These are phyloP conservation scores for Holothuria leucospilota DNA, from an alignment of 53 echinoderm and acorn worm species.

Conservation along the genomic window DNA sequence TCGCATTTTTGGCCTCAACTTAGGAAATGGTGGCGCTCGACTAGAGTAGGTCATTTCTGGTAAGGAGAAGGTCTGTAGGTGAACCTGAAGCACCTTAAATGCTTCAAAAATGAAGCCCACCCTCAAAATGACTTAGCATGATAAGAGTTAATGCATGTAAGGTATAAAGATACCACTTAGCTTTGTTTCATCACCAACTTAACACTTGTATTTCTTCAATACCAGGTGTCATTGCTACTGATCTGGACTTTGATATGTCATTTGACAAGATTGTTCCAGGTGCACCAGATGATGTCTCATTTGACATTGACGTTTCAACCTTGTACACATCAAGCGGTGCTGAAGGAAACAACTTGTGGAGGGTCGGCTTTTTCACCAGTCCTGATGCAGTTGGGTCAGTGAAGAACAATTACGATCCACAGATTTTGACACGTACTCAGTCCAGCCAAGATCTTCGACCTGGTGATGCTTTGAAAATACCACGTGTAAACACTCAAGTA, in stretches of 20 bases:
- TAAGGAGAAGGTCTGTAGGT: too few species aligned
- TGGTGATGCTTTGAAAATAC: conserved; percentile 67
- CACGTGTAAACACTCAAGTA: conserved; percentile 55
- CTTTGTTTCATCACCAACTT: background rate
- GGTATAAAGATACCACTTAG: too few species aligned
- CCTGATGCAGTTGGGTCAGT: conserved; percentile 67
- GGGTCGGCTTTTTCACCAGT: conserved; percentile 85
- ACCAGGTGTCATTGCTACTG: conserved; percentile 74
- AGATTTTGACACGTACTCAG: conserved; percentile 67
- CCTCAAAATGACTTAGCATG: too few species aligned
- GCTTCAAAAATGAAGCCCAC: too few species aligned
- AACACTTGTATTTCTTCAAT: background rate
- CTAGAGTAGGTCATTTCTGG: too few species aligned
- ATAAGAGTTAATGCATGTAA: too few species aligned
- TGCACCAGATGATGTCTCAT: conserved; percentile 52
- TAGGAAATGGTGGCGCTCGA: too few species aligned
- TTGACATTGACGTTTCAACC: conserved; percentile 55
- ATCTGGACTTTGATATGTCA: conserved; percentile 73
- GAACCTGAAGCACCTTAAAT: too few species aligned
- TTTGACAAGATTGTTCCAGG: conserved; percentile 54
- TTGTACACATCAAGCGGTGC: conserved; percentile 66
- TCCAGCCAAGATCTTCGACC: conserved; percentile 64
- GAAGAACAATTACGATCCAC: conserved; percentile 71
- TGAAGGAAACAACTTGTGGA: conserved; percentile 79
- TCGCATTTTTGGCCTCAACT: too few species aligned